phyloP scores from a whole-genome alignment of 2,888 invertebrate genomes.

The Nemotelus nigrinus region DNA sequence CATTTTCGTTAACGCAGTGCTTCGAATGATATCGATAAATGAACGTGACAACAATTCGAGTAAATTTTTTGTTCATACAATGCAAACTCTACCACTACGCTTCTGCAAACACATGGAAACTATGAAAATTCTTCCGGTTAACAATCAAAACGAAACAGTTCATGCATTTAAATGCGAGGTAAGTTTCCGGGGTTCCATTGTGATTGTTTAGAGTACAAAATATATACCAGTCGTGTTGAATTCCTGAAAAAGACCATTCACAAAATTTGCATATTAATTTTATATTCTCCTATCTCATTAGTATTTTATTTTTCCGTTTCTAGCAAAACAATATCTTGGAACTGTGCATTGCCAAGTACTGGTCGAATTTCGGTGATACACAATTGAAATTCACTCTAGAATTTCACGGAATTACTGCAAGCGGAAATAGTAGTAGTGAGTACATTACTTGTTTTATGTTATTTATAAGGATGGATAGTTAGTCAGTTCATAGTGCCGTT shows the following conservation, averaged over 20 bases:
- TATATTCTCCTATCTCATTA: too few species aligned
- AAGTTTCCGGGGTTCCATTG: conserved; percentile 55
- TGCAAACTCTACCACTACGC: conserved; percentile 84
- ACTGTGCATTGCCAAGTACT: conserved; percentile 92
- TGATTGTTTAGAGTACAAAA: background rate
- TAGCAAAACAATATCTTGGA: conserved; percentile 84
- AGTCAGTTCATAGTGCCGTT: background rate
- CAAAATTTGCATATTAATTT: too few species aligned
- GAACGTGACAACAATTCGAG: conserved; percentile 75
- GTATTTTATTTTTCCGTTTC: conserved; percentile 26
- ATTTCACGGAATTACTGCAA: conserved; percentile 84
- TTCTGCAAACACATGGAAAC: conserved; percentile 76
- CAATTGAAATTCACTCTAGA: conserved; percentile 78
- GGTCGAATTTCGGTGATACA: conserved; percentile 89
- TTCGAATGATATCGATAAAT: conserved; percentile 69
- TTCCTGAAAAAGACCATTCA: too few species aligned
- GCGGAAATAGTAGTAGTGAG: conserved; percentile 65
- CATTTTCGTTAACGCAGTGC: conserved; percentile 62
- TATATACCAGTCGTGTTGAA: too few species aligned
- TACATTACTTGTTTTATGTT: background rate
- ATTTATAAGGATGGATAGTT: background rate
- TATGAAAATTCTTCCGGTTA: conserved; percentile 67
- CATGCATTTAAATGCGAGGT: conserved; percentile 82
- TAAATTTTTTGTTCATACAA: conserved; percentile 87
- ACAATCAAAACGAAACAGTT: conserved; percentile 74